phyloP scores from a whole-genome alignment of 2,113 vertebrate species.

The Danionella cerebrum region DNA sequence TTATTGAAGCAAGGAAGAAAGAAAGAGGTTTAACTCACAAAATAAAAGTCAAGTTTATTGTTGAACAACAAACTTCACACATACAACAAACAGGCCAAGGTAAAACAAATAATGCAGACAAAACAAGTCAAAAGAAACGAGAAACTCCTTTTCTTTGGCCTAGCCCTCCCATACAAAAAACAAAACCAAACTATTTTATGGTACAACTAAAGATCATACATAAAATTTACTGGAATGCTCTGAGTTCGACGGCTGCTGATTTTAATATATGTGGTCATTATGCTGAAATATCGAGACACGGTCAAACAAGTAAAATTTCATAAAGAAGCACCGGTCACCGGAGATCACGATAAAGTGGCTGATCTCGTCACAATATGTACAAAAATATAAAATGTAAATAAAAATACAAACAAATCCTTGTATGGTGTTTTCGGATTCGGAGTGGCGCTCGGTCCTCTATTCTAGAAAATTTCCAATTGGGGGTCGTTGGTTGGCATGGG shows the following conservation, averaged over 20 bases:
- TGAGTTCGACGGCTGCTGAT: slow-evolving; percentile 69
- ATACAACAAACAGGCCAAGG: slow-evolving; percentile 72
- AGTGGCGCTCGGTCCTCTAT: slow-evolving; percentile 53
- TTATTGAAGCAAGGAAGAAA: background rate
- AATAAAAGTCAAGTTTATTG: slow-evolving; percentile 81
- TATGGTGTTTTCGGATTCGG: slow-evolving; percentile 76
- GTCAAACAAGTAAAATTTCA: slow-evolving; percentile 85
- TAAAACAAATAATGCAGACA: slow-evolving; percentile 62
- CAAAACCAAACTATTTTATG: slow-evolving; percentile 58
- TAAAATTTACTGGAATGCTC: slow-evolving; percentile 97
- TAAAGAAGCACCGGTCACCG: slow-evolving; percentile 77
- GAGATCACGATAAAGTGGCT: slow-evolving; percentile 77
- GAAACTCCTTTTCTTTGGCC: slow-evolving; percentile 67
- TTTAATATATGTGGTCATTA: slow-evolving; percentile 72
- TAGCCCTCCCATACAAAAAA: slow-evolving; percentile 64
- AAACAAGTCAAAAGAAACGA: slow-evolving; percentile 55
- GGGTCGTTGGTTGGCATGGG: slow-evolving; percentile 45
- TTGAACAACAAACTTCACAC: slow-evolving; percentile 76
- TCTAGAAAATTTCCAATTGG: slow-evolving; percentile 64
- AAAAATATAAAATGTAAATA: slow-evolving; percentile 99
- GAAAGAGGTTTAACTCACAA: slow-evolving; percentile 66
- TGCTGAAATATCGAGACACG: slow-evolving; percentile 78
- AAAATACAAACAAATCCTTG: slow-evolving; percentile 98
- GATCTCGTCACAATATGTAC: slow-evolving; percentile 95
- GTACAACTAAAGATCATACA: slow-evolving; percentile 76